Conservation (phyloP, 2,797 vertebrate species). For the Hylomyscus alleni region DNA sequence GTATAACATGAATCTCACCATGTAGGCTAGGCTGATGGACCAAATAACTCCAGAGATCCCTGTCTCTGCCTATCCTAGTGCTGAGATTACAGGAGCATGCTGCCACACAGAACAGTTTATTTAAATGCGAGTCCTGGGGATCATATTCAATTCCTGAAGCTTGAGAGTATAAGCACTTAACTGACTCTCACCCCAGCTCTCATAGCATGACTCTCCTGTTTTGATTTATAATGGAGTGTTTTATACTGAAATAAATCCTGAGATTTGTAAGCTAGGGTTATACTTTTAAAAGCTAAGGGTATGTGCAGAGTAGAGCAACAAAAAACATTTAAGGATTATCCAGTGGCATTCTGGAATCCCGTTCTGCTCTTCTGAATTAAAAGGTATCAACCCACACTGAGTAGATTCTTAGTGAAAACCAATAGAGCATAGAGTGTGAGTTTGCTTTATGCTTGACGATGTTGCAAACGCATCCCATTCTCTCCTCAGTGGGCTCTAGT, state of each 20-base stretch:
- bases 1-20: background rate
- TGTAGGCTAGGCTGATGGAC: background rate
- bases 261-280: background rate
- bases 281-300: background rate
- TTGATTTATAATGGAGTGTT: slow-evolving; percentile 35
- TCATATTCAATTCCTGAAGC: background rate
- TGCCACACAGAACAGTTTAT: background rate
- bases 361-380: slow-evolving; percentile 56
- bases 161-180: background rate
- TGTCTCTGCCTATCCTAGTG: background rate
- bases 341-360: background rate
- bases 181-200: background rate
- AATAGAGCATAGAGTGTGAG: background rate
- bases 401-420: background rate
- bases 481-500: background rate
- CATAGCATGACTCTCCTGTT: background rate
- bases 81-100: background rate
- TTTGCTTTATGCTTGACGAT: slow-evolving; percentile 29
- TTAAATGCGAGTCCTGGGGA: background rate
- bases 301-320: background rate
- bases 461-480: background rate
- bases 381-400: background rate
- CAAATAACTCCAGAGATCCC: no score
- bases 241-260: slow-evolving; percentile 49
- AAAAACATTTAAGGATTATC: background rate